Conservation (phyloP, 1,140 invertebrate genomes). For the Teleogryllus occipitalis region DNA sequence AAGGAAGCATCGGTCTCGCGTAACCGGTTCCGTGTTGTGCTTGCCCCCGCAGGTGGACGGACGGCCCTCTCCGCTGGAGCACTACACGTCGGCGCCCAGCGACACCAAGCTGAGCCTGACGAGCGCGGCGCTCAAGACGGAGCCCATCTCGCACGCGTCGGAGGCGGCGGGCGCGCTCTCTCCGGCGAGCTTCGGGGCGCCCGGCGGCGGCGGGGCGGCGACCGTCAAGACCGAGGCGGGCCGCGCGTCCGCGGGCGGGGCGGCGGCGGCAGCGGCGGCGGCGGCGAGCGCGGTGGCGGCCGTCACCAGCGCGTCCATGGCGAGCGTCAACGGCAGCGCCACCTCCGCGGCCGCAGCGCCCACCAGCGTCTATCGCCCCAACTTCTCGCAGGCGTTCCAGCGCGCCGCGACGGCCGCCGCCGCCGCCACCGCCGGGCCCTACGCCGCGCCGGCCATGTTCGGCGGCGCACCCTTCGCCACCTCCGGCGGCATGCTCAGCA, state of each 20-base stretch:
- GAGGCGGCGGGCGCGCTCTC: conserved; percentile 37
- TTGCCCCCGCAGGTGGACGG: conserved; percentile 8
- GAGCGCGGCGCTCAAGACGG: background rate
- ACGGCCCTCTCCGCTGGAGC: conserved; percentile 16
- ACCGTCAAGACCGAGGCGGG: background rate
- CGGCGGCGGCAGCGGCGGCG: conserved; percentile 33
- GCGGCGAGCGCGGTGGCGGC: conserved; percentile 26
- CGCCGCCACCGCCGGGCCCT: conserved; percentile 24
- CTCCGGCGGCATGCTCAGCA: conserved; percentile 25
- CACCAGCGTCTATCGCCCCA: conserved; percentile 57
- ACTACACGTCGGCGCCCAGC: conserved; percentile 6
- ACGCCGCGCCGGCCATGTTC: conserved; percentile 25
- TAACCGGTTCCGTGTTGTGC: no score
- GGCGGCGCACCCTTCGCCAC: conserved; percentile 27
- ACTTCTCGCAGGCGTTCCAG: conserved; percentile 61
- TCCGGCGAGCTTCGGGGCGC: background rate
- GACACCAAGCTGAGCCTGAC: background rate
- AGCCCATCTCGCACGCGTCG: background rate
- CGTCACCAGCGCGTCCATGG: conserved; percentile 37
- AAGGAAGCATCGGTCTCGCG: no score
- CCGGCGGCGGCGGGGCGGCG: background rate
- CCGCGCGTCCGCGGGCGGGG: background rate
- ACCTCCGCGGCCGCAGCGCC: conserved; percentile 45
- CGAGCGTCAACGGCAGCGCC: conserved; percentile 43
- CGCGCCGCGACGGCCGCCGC: conserved; percentile 29